Evolutionary conservation across 2,797 vertebrate species (phyloP), one percentile per base, ranked within the genome.

Genomic region (Acestrorhynchus altus): DNA sequence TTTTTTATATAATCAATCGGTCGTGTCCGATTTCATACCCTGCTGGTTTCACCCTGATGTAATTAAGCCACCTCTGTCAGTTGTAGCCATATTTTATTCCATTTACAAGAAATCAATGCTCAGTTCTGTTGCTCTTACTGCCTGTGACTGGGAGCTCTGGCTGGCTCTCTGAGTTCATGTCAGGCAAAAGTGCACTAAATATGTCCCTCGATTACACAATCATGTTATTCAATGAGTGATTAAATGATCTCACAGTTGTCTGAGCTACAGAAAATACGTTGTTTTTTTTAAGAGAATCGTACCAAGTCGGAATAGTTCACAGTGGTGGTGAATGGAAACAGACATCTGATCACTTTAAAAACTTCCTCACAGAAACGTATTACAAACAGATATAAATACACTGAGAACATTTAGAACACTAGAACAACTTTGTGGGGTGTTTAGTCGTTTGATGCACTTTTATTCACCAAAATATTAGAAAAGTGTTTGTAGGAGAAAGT

Each of bases 11-110:
- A 86, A 92, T 95, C 93, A 88, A 92, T 95, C 86, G 88, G 91
- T 93, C 91, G 88, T 56, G 92, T 94, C 92, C 87, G 18, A 94
- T 95, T 95, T 95, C 91, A 95, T 84, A 88, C 87, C 87, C 91
- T 84, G 86, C 84, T 93, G 91, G 87, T 87, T 87, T 78, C 82
- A 81, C 77, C 76, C 79, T 59, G 60, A 77, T 86, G 81, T 85
- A 87, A 90, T 89, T 87, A 82, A 74, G 77, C 78, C 76, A 59
- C 78, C 66, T 80, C 47, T 42, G 71, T 54, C 4, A 28, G 72
- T 81, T 85, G 70, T 82, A 77, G 77, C 63, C 52, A 86, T 85
- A 73, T 86, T 86, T 88, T 77, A 87, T 86, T 79, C 61, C 83
- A 86, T 89, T 89, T 87, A 87, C 67, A 84, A 76, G 49, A 81